These are phyloP conservation scores for Labia minor DNA, from an alignment of 2,888 invertebrate species.

Conservation along the genomic window DNA sequence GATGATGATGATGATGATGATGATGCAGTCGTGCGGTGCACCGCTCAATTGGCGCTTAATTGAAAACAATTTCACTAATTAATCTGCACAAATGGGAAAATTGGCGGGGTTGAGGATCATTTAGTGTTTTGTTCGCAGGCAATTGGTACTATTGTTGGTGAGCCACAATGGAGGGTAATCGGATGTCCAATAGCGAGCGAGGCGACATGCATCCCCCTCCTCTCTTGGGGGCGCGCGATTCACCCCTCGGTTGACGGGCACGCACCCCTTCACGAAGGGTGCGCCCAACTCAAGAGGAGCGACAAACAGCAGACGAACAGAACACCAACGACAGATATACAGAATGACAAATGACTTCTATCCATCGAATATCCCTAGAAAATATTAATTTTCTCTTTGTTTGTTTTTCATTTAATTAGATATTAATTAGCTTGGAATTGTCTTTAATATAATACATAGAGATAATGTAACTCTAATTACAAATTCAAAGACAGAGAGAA, in stretches of 20 bases:
- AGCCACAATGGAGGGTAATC: slow-evolving; percentile 41
- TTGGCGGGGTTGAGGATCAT: slow-evolving; percentile 33
- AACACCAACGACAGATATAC: neutral
- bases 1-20: neutral
- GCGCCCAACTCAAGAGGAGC: slow-evolving; percentile 13
- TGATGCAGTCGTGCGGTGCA: slow-evolving; percentile 13
- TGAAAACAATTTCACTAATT: slow-evolving; percentile 41
- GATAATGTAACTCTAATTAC: too few relatives aligned
- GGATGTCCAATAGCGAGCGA: slow-evolving; percentile 31
- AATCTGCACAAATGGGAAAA: slow-evolving; percentile 28
- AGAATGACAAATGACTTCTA: too few relatives aligned
- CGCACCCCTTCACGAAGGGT: neutral
- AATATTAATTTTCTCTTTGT: too few relatives aligned
- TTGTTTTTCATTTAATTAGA: too few relatives aligned
- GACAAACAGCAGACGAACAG: neutral
- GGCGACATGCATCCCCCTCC: slow-evolving; percentile 21
- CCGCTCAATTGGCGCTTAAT: slow-evolving; percentile 44
- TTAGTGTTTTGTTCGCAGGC: slow-evolving; percentile 41
- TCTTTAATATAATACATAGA: too few relatives aligned
- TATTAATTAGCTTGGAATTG: too few relatives aligned
- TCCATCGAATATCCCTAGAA: too few relatives aligned
- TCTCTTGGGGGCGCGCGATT: neutral
- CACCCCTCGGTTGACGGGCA: neutral
- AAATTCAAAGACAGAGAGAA: too few relatives aligned
- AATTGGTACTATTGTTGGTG: slow-evolving; percentile 40